Evolutionary conservation across 2,888 invertebrate genomes (phyloP).

Genomic region (Perizoma flavofasciatum): DNA sequence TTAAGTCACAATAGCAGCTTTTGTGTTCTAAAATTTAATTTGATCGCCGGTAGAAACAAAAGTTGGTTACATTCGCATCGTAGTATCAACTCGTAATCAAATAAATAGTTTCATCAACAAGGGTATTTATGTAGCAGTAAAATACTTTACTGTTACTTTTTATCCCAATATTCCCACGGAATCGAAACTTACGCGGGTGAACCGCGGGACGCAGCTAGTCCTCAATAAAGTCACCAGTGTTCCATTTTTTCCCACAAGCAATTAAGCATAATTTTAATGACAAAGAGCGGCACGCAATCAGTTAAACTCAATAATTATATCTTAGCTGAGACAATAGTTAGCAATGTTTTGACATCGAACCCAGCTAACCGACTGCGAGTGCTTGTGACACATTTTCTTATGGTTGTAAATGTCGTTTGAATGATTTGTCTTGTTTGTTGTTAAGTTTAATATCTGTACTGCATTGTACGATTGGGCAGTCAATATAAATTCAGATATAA

Average conservation of each 20-base stretch:
- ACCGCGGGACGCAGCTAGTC: slow-evolving; percentile 32
- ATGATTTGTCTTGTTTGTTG: no score
- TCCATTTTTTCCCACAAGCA: slow-evolving; percentile 58
- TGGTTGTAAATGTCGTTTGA: no score
- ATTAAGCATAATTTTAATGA: slow-evolving; percentile 43
- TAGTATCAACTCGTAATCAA: no score
- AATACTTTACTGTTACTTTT: no score
- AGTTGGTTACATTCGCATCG: no score
- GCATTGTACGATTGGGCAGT: background rate
- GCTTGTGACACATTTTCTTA: background rate
- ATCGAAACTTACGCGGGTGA: no score
- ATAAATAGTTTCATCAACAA: no score
- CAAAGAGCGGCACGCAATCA: slow-evolving; percentile 41
- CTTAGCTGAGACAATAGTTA: slow-evolving; percentile 29
- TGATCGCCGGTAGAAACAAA: no score
- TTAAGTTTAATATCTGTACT: background rate
- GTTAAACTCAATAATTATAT: slow-evolving; percentile 38
- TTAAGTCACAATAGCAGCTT: no score
- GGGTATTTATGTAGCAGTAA: no score
- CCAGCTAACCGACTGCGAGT: slow-evolving; percentile 10
- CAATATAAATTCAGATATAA: background rate
- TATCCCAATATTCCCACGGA: no score
- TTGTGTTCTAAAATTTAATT: no score
- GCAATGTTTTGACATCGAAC: slow-evolving; percentile 25
- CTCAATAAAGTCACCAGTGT: slow-evolving; percentile 46